phyloP scores from a whole-genome alignment of 1,140 invertebrate genomes.

The Myzus persicae region DNA sequence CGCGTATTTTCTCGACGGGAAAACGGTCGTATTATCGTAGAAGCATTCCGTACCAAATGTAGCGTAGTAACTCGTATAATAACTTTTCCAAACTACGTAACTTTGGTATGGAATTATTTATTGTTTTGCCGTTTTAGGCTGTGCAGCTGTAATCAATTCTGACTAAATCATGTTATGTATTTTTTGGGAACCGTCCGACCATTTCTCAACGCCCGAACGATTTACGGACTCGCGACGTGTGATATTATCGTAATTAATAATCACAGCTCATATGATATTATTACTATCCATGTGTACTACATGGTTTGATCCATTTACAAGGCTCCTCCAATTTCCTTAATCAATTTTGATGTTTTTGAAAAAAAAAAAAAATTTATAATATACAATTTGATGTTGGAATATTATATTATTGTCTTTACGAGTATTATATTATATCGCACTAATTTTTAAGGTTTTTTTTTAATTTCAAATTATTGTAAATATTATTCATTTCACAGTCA shows the following conservation, averaged over 20 bases:
- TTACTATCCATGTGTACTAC: neutral
- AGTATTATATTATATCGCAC: neutral
- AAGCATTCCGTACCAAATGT: conserved; percentile 26
- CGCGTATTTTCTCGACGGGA: neutral
- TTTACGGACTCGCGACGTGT: neutral
- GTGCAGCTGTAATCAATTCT: neutral
- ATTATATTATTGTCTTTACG: neutral
- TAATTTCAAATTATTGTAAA: too few relatives aligned
- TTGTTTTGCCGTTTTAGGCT: neutral
- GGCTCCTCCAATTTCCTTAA: neutral
- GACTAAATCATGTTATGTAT: neutral
- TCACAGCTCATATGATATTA: neutral
- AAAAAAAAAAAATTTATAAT: neutral
- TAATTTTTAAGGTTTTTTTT: too few relatives aligned
- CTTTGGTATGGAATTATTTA: conserved; percentile 20
- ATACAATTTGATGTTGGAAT: neutral
- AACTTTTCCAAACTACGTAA: neutral
- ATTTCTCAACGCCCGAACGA: neutral
- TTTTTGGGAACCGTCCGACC: neutral
- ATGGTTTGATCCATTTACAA: neutral
- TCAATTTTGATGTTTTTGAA: neutral
- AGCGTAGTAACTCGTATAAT: conserved; percentile 21
- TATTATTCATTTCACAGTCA: too few relatives aligned
- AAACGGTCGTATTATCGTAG: conserved; percentile 13
- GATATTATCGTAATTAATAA: neutral